phyloP scores from a whole-genome alignment of 2,113 vertebrate species.

The Zosterops pallidus region DNA sequence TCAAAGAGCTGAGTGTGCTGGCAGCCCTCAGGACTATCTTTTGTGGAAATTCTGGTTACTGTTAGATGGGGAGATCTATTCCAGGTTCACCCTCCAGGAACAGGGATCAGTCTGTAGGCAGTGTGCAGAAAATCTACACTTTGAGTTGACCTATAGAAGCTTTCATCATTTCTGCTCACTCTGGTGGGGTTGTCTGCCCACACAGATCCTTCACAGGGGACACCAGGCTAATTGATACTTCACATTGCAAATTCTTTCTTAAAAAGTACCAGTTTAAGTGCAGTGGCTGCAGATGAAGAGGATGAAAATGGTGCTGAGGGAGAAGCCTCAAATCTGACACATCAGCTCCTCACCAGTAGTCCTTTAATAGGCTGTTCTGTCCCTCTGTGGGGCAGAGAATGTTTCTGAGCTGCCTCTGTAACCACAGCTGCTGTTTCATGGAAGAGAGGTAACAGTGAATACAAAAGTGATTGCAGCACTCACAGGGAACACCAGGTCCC shows the following conservation, averaged over 20 bases:
- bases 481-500: not conserved
- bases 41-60: not conserved
- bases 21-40: not conserved
- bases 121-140: not conserved
- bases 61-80: not conserved
- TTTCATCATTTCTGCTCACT: not conserved
- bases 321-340: not conserved
- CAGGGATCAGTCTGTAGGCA: not conserved
- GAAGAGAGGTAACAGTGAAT: not conserved
- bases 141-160: not conserved
- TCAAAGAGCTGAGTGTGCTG: not conserved
- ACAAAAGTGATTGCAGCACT: not conserved
- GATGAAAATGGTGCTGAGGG: not conserved
- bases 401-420: not conserved
- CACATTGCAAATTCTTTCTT: not conserved
- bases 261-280: accelerated
- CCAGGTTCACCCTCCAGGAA: not conserved
- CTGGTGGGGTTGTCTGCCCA: not conserved
- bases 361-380: not conserved
- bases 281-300: not conserved
- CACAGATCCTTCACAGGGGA: not conserved
- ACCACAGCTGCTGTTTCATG: not conserved
- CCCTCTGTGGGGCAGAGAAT: not conserved
- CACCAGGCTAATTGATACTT: not conserved
- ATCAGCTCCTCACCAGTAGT: not conserved